Base-by-base conservation (phyloP, 1,140 invertebrate genomes). In the Thaumetopoea pityocampa region DNA sequence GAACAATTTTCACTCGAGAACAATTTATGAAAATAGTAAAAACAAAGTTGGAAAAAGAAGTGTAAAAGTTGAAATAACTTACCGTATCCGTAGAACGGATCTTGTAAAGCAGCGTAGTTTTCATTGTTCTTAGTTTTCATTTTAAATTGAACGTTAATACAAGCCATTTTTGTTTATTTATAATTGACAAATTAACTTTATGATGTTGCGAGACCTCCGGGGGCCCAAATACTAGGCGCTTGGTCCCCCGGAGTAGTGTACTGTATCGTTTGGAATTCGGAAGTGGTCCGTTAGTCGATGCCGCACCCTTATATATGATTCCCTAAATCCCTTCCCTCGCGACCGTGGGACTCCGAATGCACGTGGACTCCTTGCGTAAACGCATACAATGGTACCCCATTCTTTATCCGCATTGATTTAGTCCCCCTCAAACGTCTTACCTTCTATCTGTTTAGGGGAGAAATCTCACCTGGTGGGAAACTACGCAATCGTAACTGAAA, bases 311-410 rank as follows among this genome's bases (percentile, higher is more conserved):
- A 67, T 83, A 79, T 79, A 73, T 64, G 61, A 30, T 8, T 69
- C 57, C 61, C 43, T 54, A 58, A 64, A 49, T 61, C 63, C 63
- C 65, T 70, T 56, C 61, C 67, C 44, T 29, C 34, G 19, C 10
- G 34, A 67, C 69, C 79, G 79, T 83, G 79, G 72, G 79, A 83
- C 50, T 66, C 60, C 48, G 10, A 9, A 65, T 67, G 70, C 79
- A 79, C 79, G 79, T 81, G 79, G 59, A 41, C 59, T 74, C 55
- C 71, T 77, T 74, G 70, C 74, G 76, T 62, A 71, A 67, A 49
- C 64, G 70, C 66, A 67, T 45, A 80, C 73, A 83, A 83, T 71
- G 38, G 64, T 32, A 51, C 60, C 59, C 62, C 67, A 55, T 83
- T 73, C 68, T 77, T 79, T 78, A 55, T 70, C 20, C 48, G 55